These are phyloP conservation scores for Oasisia sp. DNA, from an alignment of 2,888 invertebrate genomes.

Conservation along the genomic window DNA sequence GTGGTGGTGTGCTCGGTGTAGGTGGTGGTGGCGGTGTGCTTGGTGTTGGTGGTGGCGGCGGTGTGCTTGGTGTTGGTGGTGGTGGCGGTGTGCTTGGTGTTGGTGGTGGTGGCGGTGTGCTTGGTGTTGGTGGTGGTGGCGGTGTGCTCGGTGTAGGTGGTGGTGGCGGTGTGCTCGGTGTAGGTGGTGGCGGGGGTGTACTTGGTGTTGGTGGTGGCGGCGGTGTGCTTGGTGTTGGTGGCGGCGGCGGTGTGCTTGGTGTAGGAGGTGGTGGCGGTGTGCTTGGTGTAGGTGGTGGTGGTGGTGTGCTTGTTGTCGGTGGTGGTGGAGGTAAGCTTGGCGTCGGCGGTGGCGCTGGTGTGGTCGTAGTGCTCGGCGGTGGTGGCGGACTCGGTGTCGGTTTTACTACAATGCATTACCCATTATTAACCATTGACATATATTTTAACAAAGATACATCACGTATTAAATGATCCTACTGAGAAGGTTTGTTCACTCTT, in stretches of 20 bases:
- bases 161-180: neutral
- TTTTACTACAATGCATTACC: no score
- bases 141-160: neutral
- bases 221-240: neutral
- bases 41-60: neutral
- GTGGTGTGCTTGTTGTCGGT: neutral
- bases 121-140: neutral
- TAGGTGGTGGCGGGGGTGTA: neutral
- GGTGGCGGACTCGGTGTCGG: neutral
- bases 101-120: neutral
- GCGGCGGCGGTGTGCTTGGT: neutral
- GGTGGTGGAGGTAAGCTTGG: neutral
- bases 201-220: constrained; percentile 1
- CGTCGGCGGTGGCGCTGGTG: neutral
- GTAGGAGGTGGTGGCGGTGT: neutral
- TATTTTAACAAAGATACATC: no score
- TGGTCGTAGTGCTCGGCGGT: neutral
- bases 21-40: neutral
- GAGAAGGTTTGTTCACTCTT: no score
- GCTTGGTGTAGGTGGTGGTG: neutral
- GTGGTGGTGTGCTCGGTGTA: neutral
- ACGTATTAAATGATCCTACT: no score
- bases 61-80: neutral
- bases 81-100: neutral
- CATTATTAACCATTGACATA: no score